phyloP scores from a whole-genome alignment of 2,797 vertebrate species.

The Sebastes oblongus region DNA sequence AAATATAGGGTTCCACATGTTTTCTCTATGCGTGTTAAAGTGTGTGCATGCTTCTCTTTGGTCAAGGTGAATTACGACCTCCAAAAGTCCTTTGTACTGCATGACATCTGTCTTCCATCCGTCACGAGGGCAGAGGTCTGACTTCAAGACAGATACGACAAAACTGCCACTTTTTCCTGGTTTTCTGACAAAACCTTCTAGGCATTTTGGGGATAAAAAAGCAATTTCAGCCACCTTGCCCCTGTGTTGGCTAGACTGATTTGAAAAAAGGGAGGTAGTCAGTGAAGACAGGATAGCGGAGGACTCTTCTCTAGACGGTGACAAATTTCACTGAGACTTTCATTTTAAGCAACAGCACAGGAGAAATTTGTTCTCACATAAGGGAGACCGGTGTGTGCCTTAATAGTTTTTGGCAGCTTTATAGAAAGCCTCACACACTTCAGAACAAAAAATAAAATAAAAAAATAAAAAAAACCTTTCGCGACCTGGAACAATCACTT shows the following conservation, averaged over 20 bases:
- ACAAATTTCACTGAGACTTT: constrained; percentile 68
- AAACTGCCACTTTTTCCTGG: constrained; percentile 39
- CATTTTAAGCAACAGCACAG: constrained; percentile 52
- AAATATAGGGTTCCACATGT: constrained; percentile 6
- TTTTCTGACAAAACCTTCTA: constrained; percentile 65
- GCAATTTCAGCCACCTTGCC: constrained; percentile 61
- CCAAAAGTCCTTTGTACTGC: constrained; percentile 21
- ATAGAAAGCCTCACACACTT: constrained; percentile 21
- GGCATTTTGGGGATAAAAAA: constrained; percentile 74
- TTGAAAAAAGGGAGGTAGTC: constrained; percentile 51
- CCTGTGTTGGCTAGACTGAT: constrained; percentile 48
- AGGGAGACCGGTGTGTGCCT: neutral
- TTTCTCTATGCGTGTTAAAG: neutral
- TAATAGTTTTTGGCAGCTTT: constrained; percentile 42
- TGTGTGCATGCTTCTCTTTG: constrained; percentile 44
- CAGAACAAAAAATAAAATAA: constrained; percentile 12
- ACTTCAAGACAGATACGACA: constrained; percentile 53
- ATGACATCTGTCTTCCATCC: constrained; percentile 30
- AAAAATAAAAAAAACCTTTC: neutral
- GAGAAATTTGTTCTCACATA: constrained; percentile 38
- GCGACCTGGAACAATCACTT: constrained; percentile 35
- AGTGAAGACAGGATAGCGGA: constrained; percentile 41
- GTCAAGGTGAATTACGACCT: constrained; percentile 45
- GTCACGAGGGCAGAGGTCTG: constrained; percentile 18
- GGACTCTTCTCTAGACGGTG: constrained; percentile 59